phyloP scores from a whole-genome alignment of 2,113 vertebrate genomes.

The Catharus minimus region DNA sequence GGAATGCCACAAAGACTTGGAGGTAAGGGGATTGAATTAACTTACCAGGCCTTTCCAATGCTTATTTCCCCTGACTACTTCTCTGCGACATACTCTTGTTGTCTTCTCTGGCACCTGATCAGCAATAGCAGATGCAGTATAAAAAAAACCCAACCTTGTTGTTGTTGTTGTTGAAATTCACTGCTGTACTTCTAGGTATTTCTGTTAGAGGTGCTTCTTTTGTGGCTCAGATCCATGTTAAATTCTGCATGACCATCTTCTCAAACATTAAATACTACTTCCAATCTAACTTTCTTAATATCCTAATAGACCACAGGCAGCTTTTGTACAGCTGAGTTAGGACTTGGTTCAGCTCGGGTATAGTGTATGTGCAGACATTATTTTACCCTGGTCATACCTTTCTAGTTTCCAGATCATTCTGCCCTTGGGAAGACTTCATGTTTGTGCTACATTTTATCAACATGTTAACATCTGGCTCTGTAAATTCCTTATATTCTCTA shows the following conservation, averaged over 20 bases:
- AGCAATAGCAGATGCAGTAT: not conserved
- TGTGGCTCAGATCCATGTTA: not conserved
- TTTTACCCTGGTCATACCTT: not conserved
- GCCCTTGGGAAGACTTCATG: not conserved
- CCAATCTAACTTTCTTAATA: not conserved
- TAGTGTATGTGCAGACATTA: not conserved
- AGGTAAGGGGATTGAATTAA: not conserved
- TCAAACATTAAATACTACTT: not conserved
- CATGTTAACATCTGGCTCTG: conserved; percentile 26
- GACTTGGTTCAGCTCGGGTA: not conserved
- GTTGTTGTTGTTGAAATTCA: not conserved
- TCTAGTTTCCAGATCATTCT: not conserved
- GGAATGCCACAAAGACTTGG: not conserved
- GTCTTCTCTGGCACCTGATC: not conserved
- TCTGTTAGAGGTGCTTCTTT: not conserved
- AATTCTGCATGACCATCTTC: not conserved
- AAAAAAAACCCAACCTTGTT: not conserved
- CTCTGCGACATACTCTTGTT: rapidly evolving
- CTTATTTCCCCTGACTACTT: not conserved
- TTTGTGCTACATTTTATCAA: conserved; percentile 29
- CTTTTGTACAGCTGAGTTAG: not conserved
- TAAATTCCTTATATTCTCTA: conserved; percentile 40
- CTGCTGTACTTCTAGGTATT: not conserved
- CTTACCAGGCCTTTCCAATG: not conserved
- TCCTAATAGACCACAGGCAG: not conserved